Conservation (phyloP, 2,113 vertebrate genomes). For the Columba janthina region DNA sequence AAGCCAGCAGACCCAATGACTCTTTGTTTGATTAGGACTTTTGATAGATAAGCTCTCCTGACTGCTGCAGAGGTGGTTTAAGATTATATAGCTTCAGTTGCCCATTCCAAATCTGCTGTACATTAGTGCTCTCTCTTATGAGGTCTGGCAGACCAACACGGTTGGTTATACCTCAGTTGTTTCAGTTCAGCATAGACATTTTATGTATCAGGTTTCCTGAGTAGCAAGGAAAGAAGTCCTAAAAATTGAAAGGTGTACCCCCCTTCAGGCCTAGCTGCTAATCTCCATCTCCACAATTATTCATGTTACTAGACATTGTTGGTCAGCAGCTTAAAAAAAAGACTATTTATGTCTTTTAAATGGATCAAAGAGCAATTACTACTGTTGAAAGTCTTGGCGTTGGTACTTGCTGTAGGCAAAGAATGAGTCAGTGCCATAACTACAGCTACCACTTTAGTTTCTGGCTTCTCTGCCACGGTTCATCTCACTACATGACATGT, state of each 20-base stretch:
- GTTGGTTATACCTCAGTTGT: background rate
- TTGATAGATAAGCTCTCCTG: background rate
- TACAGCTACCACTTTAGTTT: background rate
- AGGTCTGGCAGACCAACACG: background rate
- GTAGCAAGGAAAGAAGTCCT: background rate
- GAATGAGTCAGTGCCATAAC: background rate
- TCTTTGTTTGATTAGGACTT: background rate
- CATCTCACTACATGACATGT: background rate
- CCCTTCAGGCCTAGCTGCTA: background rate
- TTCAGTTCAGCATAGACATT: background rate
- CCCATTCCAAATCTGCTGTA: background rate
- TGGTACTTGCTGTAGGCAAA: background rate
- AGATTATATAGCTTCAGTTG: background rate
- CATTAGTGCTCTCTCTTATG: background rate
- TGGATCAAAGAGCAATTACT: background rate
- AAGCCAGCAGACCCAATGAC: background rate
- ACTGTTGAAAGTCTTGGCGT: background rate
- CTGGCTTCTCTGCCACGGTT: background rate
- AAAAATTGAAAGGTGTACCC: background rate
- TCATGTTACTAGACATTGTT: background rate
- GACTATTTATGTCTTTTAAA: background rate
- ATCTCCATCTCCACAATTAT: background rate
- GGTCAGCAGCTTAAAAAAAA: background rate
- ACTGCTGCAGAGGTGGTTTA: background rate
- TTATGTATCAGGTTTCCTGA: background rate